These are phyloP conservation scores for Agrypnus murinus DNA, from an alignment of 2,888 invertebrate genomes.

Conservation along the genomic window DNA sequence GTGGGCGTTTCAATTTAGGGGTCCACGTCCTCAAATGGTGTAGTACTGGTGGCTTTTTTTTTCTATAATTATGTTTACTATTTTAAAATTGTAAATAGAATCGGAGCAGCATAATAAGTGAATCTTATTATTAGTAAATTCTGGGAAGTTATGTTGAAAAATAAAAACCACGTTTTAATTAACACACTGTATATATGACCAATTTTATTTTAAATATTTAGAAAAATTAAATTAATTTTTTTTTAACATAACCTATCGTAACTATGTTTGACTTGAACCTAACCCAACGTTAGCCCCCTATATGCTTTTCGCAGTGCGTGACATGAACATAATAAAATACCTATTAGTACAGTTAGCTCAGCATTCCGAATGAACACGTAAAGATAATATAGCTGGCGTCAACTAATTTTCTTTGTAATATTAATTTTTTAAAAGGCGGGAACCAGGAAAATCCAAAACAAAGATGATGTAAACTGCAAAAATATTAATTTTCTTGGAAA, in stretches of 20 bases:
- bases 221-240: too few species aligned
- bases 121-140: background rate
- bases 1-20: slow-evolving; percentile 19
- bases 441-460: too few species aligned
- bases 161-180: too few species aligned
- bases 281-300: slow-evolving; percentile 8
- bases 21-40: slow-evolving; percentile 12
- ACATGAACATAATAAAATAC: slow-evolving; percentile 22
- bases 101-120: background rate
- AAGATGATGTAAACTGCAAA: too few species aligned
- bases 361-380: slow-evolving; percentile 15
- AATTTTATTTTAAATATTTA: too few species aligned
- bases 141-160: too few species aligned
- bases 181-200: too few species aligned
- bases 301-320: background rate
- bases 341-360: slow-evolving; percentile 12
- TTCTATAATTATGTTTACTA: slow-evolving; percentile 9
- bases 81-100: background rate
- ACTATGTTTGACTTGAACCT: background rate
- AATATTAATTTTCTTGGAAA: too few species aligned
- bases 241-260: slow-evolving; percentile 20
- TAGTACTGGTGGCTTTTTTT: slow-evolving; percentile 1
- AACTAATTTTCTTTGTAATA: too few species aligned
- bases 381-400: background rate
- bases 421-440: too few species aligned